phyloP scores from a whole-genome alignment of 2,113 vertebrate species.

The Phaethornis superciliosus region DNA sequence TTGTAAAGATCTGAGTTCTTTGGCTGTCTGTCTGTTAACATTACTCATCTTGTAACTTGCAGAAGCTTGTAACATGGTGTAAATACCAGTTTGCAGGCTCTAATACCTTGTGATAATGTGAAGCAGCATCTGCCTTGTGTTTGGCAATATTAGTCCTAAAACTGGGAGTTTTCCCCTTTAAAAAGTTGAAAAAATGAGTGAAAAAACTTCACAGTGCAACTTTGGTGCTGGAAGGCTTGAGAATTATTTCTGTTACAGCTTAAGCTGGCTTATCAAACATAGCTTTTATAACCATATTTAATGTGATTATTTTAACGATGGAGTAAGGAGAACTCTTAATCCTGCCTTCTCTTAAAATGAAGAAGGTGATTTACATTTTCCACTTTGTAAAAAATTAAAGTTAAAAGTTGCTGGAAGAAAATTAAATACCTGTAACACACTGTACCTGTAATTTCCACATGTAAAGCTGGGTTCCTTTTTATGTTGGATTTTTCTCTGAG shows the following conservation, averaged over 20 bases:
- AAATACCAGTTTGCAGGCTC: neutral
- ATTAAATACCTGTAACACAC: neutral
- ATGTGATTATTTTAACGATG: neutral
- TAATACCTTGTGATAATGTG: fast-evolving
- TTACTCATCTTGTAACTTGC: neutral
- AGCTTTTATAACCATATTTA: neutral
- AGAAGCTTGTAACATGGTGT: neutral
- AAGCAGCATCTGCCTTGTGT: neutral
- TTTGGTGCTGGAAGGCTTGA: neutral
- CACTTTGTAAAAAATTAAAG: neutral
- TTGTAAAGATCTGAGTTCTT: neutral
- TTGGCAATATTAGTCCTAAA: neutral
- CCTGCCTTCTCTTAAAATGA: neutral
- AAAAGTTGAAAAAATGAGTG: neutral
- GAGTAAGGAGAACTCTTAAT: neutral
- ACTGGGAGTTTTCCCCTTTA: neutral
- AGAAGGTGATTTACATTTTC: neutral
- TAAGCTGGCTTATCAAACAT: neutral
- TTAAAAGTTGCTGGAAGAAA: neutral
- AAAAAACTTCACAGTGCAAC: neutral
- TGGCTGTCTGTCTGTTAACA: neutral
- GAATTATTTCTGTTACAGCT: neutral
- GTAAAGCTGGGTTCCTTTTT: neutral
- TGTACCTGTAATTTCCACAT: neutral
- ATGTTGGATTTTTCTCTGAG: neutral